phyloP scores from a whole-genome alignment of 2,113 vertebrate species.

The cattle (Bos taurus) region DNA sequence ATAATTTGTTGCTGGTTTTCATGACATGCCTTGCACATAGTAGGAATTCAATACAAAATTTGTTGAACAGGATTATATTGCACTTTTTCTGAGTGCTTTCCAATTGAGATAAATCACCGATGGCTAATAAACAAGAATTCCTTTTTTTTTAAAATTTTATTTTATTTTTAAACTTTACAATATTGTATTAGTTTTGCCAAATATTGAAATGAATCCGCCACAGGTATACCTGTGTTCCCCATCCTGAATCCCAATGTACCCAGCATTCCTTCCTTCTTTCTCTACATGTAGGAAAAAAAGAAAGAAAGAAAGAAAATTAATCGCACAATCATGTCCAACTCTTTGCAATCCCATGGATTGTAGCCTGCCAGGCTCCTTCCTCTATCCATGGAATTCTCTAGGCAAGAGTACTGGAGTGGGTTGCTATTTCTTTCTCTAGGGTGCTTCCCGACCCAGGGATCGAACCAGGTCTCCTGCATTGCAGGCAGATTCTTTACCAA shows the following conservation, averaged over 20 bases:
- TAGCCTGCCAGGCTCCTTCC: not conserved
- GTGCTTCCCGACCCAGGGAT: not conserved
- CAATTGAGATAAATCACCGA: not conserved
- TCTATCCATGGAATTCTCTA: not conserved
- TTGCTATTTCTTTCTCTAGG: not conserved
- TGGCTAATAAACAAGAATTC: slow-evolving; percentile 1
- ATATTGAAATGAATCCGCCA: too few relatives aligned
- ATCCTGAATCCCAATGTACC: not conserved
- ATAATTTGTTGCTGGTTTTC: not conserved
- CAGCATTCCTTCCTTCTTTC: slow-evolving; percentile 41
- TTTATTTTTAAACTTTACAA: too few relatives aligned
- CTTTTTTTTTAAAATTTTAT: too few relatives aligned
- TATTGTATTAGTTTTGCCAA: too few relatives aligned
- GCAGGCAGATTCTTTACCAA: not conserved
- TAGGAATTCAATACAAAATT: not conserved
- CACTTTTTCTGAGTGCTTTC: not conserved
- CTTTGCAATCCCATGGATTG: not conserved
- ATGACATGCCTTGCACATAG: not conserved
- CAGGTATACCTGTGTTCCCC: too few relatives aligned
- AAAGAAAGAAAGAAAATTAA: not conserved
- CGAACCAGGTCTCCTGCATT: not conserved
- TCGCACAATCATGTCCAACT: not conserved
- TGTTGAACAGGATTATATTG: not conserved
- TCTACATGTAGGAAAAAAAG: not conserved
- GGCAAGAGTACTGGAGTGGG: not conserved